Evolutionary conservation across 2,888 invertebrate species (phyloP).

Genomic region (Habrosyne pyritoides): DNA sequence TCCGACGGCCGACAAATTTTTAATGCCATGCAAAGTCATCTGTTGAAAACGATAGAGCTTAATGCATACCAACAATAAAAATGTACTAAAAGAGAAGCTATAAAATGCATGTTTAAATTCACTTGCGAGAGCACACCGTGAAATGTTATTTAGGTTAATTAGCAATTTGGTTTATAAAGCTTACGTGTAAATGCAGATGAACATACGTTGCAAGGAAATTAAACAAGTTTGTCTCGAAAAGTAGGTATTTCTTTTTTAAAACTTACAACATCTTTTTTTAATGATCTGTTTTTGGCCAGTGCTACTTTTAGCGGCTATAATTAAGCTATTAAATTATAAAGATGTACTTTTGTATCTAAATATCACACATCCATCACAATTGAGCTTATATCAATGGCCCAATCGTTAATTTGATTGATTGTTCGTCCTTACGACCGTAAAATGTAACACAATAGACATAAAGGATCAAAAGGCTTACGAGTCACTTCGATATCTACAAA

Average conservation of each 20-base stretch:
- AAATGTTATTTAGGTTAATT: slow-evolving; percentile 47
- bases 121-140: slow-evolving; percentile 28
- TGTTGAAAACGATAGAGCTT: slow-evolving; percentile 31
- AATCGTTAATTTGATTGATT: background rate
- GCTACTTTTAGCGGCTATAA: too few species aligned
- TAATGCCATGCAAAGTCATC: slow-evolving; percentile 49
- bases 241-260: background rate
- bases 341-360: background rate
- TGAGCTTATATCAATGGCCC: background rate
- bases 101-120: slow-evolving; percentile 35
- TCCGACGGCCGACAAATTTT: slow-evolving; percentile 53
- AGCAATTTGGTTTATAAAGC: slow-evolving; percentile 38
- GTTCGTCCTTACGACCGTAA: background rate
- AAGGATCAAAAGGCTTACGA: background rate
- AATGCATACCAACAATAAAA: slow-evolving; percentile 41
- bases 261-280: background rate
- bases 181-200: slow-evolving; percentile 24
- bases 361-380: background rate
- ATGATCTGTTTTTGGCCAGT: too few species aligned
- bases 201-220: slow-evolving; percentile 5
- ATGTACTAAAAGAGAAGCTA: slow-evolving; percentile 29
- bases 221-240: background rate
- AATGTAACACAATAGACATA: background rate
- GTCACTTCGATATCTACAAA: background rate
- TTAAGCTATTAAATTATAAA: too few species aligned